These are phyloP conservation scores for Pachycephala philippinensis DNA, from an alignment of 2,113 vertebrate species.

Conservation along the genomic window DNA sequence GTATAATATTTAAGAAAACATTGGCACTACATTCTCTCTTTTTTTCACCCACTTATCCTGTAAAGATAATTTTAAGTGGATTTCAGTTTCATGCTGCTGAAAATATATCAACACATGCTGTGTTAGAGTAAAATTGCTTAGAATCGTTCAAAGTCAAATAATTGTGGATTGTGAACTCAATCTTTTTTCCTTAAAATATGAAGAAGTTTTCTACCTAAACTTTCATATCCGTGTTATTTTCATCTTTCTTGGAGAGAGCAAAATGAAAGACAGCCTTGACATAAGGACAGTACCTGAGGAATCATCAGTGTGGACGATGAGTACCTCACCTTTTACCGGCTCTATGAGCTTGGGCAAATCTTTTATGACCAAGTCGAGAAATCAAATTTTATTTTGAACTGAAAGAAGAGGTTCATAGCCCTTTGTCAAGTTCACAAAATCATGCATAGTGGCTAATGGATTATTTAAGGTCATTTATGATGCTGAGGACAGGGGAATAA, in stretches of 20 bases:
- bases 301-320: neutral
- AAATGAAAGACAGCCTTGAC: neutral
- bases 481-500: neutral
- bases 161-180: neutral
- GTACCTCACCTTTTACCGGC: neutral
- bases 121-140: neutral
- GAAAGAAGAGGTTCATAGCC: neutral
- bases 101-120: neutral
- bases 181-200: neutral
- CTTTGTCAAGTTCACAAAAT: neutral
- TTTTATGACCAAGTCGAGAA: neutral
- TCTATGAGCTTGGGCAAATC: neutral
- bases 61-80: neutral
- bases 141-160: neutral
- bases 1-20: neutral
- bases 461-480: fast-evolving
- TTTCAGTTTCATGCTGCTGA: neutral
- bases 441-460: neutral
- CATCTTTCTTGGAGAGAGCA: neutral
- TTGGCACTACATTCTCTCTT: neutral
- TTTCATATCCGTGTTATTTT: neutral
- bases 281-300: neutral
- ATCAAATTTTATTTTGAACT: neutral
- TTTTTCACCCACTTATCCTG: neutral
- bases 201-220: neutral